Percentiles rank a stretch among this genome's conserved stretches.
These are phyloP conservation scores for Schizothorax lantsangensis DNA, from an alignment of 2,797 vertebrate species.

Conservation along the genomic window DNA sequence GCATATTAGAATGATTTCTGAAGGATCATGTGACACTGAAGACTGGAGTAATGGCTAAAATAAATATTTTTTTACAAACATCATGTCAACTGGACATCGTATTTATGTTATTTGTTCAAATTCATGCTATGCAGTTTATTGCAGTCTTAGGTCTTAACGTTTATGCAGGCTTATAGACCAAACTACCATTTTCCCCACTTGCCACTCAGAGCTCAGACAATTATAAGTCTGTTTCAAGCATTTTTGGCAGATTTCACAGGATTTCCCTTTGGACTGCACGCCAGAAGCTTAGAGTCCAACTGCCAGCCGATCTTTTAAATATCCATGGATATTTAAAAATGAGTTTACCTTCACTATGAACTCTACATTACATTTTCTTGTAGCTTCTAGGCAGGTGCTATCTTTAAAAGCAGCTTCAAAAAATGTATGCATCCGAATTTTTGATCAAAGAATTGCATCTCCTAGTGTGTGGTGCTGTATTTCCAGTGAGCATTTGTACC, in stretches of 20 bases:
- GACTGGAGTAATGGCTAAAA: neutral
- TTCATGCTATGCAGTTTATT: neutral
- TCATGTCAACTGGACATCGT: neutral
- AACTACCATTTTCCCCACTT: neutral
- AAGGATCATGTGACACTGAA: neutral
- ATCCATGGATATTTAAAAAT: conserved; percentile 30
- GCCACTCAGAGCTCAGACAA: neutral
- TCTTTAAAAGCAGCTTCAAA: conserved; percentile 27
- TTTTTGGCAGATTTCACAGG: conserved; percentile 36
- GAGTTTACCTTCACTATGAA: conserved; percentile 1
- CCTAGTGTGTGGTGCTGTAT: neutral
- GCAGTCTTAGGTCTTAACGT: neutral
- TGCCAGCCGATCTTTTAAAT: conserved; percentile 1
- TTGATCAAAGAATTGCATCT: neutral
- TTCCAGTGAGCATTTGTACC: conserved; percentile 1
- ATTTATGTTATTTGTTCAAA: neutral
- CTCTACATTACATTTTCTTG: neutral
- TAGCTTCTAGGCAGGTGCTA: conserved; percentile 17
- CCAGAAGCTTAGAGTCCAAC: conserved; percentile 10
- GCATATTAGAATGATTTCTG: neutral
- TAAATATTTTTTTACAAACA: neutral
- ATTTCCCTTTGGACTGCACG: conserved; percentile 8
- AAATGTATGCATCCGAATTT: neutral
- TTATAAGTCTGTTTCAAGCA: conserved; percentile 29
- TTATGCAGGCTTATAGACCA: neutral